Evolutionary conservation across 2,797 vertebrate species (phyloP).

Genomic region (Peromyscus eremicus): DNA sequence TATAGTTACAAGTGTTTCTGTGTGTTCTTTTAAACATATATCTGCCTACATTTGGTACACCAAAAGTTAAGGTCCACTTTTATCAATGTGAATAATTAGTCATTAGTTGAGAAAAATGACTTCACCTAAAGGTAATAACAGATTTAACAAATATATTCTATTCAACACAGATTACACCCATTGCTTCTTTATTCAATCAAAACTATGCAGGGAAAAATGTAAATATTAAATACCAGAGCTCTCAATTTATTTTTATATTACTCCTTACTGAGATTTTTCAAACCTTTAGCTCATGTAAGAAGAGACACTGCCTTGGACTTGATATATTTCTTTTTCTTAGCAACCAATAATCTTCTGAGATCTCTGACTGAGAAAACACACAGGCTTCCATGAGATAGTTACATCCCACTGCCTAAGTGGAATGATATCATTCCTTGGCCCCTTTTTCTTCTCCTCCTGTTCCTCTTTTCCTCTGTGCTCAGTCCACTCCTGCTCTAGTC

Average conservation of each 20-base stretch:
- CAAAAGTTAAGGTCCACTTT: background rate
- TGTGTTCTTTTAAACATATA: background rate
- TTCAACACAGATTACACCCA: background rate
- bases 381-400: background rate
- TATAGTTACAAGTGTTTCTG: background rate
- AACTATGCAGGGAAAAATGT: background rate
- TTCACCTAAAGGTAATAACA: background rate
- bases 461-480: background rate
- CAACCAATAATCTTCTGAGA: background rate
- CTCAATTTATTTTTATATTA: background rate
- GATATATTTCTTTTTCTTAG: background rate
- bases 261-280: background rate
- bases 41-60: background rate
- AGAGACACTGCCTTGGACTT: background rate
- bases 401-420: background rate
- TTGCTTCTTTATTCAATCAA: background rate
- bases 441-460: rapidly evolving
- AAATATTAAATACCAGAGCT: background rate
- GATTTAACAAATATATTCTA: background rate
- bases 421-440: rapidly evolving
- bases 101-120: background rate
- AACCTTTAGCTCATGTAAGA: background rate
- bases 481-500: too few relatives aligned
- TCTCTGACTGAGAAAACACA: background rate
- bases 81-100: background rate